These are phyloP conservation scores for Drosophila quinaria DNA, from an alignment of 2,888 invertebrate species.

Conservation along the genomic window DNA sequence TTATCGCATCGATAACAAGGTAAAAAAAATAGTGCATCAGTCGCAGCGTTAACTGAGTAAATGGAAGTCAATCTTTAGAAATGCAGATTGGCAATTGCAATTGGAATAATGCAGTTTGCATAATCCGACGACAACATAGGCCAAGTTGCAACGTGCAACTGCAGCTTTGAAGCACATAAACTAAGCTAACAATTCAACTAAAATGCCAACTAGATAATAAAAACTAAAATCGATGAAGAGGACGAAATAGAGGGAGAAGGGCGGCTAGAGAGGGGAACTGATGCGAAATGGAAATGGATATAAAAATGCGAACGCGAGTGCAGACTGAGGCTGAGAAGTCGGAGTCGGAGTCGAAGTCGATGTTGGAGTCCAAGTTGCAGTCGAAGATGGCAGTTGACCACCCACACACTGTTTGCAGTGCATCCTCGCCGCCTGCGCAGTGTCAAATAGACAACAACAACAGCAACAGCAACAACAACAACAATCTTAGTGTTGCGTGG, in stretches of 20 bases:
- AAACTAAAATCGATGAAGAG: slow-evolving; percentile 58
- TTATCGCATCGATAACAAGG: slow-evolving; percentile 32
- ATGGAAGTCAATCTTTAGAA: slow-evolving; percentile 44
- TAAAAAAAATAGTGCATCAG: slow-evolving; percentile 54
- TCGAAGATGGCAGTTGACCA: slow-evolving; percentile 41
- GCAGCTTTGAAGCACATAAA: slow-evolving; percentile 48
- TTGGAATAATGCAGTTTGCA: slow-evolving; percentile 48
- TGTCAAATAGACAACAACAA: slow-evolving; percentile 74
- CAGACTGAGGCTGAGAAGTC: slow-evolving; percentile 19
- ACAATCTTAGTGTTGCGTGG: slow-evolving; percentile 63
- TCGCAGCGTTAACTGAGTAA: slow-evolving; percentile 40
- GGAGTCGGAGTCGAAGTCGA: slow-evolving; percentile 37
- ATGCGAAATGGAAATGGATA: slow-evolving; percentile 62
- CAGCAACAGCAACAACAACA: slow-evolving; percentile 25
- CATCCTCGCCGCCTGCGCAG: slow-evolving; percentile 81
- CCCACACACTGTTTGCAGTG: slow-evolving; percentile 56
- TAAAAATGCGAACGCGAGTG: slow-evolving; percentile 69
- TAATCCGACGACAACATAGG: slow-evolving; percentile 29
- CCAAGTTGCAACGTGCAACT: slow-evolving; percentile 13
- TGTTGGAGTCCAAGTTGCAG: slow-evolving; percentile 39
- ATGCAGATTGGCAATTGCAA: slow-evolving; percentile 59
- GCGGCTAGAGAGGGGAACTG: neutral
- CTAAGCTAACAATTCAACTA: slow-evolving; percentile 77
- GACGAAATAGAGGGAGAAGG: neutral
- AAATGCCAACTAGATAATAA: slow-evolving; percentile 81